Percentiles rank a stretch among this genome's conserved stretches.
phyloP scores from a whole-genome alignment of 2,113 vertebrate genomes.

The Passer montanus region DNA sequence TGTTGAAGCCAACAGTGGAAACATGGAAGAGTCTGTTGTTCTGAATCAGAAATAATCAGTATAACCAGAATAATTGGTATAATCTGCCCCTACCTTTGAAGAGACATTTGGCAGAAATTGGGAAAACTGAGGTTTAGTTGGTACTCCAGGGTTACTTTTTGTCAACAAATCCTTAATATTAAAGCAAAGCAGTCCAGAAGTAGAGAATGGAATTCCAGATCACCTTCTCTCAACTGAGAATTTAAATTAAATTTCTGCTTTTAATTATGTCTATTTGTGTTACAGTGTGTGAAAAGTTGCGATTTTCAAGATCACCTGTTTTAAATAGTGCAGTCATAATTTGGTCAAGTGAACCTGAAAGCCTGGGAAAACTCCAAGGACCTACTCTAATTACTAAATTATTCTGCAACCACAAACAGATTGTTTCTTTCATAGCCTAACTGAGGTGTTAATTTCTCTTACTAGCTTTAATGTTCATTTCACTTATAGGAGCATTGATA shows the following conservation, averaged over 20 bases:
- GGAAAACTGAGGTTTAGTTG: neutral
- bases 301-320: neutral
- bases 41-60: neutral
- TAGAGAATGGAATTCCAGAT: neutral
- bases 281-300: neutral
- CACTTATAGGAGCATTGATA: neutral
- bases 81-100: neutral
- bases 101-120: neutral
- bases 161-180: neutral
- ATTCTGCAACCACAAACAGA: neutral
- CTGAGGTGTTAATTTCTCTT: neutral
- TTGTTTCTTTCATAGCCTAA: neutral
- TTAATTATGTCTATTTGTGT: neutral
- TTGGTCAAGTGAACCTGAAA: neutral
- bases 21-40: neutral
- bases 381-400: neutral
- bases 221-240: neutral
- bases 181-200: neutral
- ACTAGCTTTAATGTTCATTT: neutral
- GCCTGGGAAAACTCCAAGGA: neutral
- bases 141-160: rapidly evolving
- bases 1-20: neutral
- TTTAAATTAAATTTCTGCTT: neutral
- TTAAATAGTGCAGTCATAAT: neutral
- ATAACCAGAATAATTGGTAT: neutral